Percentiles rank a stretch among this genome's conserved stretches.
phyloP scores from a whole-genome alignment of 1,140 invertebrate genomes.

The Aleiodes sp. region DNA sequence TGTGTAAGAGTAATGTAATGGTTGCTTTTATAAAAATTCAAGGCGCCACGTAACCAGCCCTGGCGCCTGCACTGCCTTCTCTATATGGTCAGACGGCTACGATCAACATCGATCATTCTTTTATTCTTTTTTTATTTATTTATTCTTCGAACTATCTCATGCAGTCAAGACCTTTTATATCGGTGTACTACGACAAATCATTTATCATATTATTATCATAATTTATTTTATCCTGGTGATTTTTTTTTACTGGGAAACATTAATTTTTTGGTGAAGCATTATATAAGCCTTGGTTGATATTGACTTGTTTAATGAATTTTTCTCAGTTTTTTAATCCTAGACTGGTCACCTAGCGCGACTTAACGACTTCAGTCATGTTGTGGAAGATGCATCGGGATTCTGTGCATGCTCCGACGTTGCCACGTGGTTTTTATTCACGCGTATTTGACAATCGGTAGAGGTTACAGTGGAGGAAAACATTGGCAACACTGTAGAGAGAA shows the following conservation, averaged over 20 bases:
- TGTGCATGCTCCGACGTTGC: too few species aligned
- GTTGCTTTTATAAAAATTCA: not conserved
- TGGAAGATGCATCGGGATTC: too few species aligned
- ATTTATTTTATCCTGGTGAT: not conserved
- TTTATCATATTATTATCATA: not conserved
- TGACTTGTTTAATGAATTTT: too few species aligned
- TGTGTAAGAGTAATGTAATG: not conserved
- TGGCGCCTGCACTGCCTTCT: not conserved
- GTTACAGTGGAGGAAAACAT: too few species aligned
- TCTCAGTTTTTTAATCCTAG: too few species aligned
- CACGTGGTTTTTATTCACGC: too few species aligned
- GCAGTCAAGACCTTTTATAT: not conserved
- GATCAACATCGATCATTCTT: constrained; percentile 1
- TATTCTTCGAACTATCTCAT: too few species aligned
- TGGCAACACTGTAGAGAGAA: too few species aligned
- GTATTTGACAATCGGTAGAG: too few species aligned
- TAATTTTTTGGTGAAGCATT: not conserved
- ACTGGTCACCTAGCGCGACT: too few species aligned
- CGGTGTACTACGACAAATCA: not conserved
- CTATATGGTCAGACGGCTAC: not conserved
- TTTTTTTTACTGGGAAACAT: not conserved
- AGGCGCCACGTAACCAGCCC: not conserved
- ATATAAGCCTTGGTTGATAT: not conserved
- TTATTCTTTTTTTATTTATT: not conserved
- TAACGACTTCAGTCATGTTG: too few species aligned